Evolutionary conservation across 1,140 invertebrate genomes (phyloP), one percentile per base, ranked within the genome.

Genomic region (Drosophila sp.): DNA sequence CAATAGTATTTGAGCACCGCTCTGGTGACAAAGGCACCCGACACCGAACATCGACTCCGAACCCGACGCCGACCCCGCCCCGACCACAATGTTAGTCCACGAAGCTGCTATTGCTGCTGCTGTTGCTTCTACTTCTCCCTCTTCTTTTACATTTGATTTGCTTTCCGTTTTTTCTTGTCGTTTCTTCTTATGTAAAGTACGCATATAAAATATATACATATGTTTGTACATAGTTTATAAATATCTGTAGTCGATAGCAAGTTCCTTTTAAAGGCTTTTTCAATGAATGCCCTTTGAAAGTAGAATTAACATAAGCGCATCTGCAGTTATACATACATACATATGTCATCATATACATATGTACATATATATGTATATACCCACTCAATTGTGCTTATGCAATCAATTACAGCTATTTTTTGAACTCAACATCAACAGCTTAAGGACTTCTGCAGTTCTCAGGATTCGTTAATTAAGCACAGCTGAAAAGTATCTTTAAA

Each of bases 1-100:
- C 86, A 90, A 90, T 90, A 67, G 81, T 82, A 90, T 75, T 82
- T 61, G 76, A 87, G 82, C 82, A 73, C 59, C 59, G 61, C 56
- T 72, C 75, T 86, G 81, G 83, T 87, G 83, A 89, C 83, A 89
- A 87, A 77, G 45, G 34, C 79, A 72, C 76, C 76, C 75, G 65
- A 80, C 50, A n/a, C n/a, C n/a, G n/a, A n/a, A n/a, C n/a, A n/a
- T n/a, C n/a, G n/a, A n/a, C n/a, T n/a, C n/a, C n/a, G n/a, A n/a
- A n/a, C n/a, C n/a, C n/a, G n/a, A n/a, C n/a, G n/a, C n/a, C n/a
- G n/a, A n/a, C n/a, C n/a, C n/a, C n/a, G n/a, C 25, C 27, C 27
- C 21, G 27, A 57, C 29, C 29, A 14, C 41, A 40, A 40, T 25
- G 40, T 14, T 18, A 14, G 34, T 8, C 32, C 56, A 41, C 64